phyloP scores from a whole-genome alignment of 2,888 invertebrate genomes.

The Sinohyriopsis cumingii region DNA sequence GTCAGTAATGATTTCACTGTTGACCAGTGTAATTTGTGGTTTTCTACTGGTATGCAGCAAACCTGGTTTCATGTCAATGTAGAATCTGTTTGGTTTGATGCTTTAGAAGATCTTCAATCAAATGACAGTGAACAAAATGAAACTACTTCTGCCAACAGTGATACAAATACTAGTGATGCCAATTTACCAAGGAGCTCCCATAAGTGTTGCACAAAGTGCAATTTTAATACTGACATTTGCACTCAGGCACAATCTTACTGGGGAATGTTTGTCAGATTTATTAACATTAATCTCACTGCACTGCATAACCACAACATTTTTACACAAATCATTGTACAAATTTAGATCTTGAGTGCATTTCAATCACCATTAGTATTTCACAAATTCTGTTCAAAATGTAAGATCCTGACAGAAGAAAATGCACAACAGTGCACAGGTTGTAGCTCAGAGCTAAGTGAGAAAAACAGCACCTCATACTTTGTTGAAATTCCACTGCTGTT shows the following conservation, averaged over 20 bases:
- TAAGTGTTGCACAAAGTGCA: neutral
- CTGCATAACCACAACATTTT: neutral
- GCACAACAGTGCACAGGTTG: neutral
- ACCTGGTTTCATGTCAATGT: no score
- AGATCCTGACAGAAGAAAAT: neutral
- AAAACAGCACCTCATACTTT: neutral
- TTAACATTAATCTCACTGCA: constrained; percentile 1
- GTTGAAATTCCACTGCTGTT: constrained; percentile 5
- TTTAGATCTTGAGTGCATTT: constrained; percentile 2
- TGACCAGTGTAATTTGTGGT: no score
- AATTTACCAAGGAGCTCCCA: no score
- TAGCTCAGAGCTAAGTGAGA: neutral
- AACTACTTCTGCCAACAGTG: no score
- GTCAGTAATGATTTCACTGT: no score
- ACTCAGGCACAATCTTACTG: constrained; percentile 5
- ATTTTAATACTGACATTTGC: constrained; percentile 4
- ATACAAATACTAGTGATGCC: no score
- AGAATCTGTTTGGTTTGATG: no score
- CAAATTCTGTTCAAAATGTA: constrained; percentile 2
- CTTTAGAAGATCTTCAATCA: no score
- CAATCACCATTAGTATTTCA: constrained; percentile 3
- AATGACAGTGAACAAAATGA: no score
- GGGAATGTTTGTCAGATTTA: constrained; percentile 7
- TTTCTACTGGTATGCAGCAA: no score
- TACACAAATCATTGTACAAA: constrained; percentile 1